phyloP scores from a whole-genome alignment of 2,888 invertebrate genomes.

The Drosophila paucipuncta region DNA sequence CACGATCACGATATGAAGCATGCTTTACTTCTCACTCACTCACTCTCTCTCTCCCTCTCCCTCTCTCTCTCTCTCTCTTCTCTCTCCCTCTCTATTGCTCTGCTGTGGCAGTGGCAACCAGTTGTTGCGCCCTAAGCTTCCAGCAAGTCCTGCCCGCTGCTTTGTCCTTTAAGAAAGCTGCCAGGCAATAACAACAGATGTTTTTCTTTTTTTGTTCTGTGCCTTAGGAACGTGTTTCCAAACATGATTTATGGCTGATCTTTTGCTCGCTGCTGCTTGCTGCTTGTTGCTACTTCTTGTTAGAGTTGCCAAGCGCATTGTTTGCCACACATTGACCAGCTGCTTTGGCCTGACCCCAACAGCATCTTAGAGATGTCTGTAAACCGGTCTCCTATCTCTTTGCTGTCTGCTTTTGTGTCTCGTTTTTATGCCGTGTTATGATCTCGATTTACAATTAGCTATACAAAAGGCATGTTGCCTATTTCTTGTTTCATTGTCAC shows the following conservation, averaged over 20 bases:
- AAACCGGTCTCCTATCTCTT: slow-evolving; percentile 67
- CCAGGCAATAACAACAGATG: slow-evolving; percentile 65
- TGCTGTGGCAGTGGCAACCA: slow-evolving; percentile 55
- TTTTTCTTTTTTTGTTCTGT: slow-evolving; percentile 31
- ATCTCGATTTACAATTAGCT: slow-evolving; percentile 78
- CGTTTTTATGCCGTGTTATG: slow-evolving; percentile 78
- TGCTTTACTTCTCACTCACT: not conserved
- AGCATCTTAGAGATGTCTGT: slow-evolving; percentile 35
- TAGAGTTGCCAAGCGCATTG: slow-evolving; percentile 65
- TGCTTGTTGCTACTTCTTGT: slow-evolving; percentile 29
- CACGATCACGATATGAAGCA: slow-evolving; percentile 49
- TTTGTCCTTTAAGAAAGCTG: slow-evolving; percentile 71
- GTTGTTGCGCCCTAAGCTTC: slow-evolving; percentile 76
- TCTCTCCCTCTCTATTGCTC: not conserved
- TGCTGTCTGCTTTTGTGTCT: slow-evolving; percentile 48
- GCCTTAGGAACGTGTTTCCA: slow-evolving; percentile 69
- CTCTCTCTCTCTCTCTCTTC: not conserved
- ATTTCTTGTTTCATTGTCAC: slow-evolving; percentile 37
- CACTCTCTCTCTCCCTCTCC: not conserved
- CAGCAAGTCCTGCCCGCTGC: slow-evolving; percentile 52
- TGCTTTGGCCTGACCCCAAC: slow-evolving; percentile 31
- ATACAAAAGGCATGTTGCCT: slow-evolving; percentile 72
- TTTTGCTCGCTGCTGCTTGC: slow-evolving; percentile 26
- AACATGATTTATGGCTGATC: slow-evolving; percentile 79
- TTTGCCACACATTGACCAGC: slow-evolving; percentile 69